phyloP scores from a whole-genome alignment of 2,888 invertebrate species.

The Uropetala carovei region DNA sequence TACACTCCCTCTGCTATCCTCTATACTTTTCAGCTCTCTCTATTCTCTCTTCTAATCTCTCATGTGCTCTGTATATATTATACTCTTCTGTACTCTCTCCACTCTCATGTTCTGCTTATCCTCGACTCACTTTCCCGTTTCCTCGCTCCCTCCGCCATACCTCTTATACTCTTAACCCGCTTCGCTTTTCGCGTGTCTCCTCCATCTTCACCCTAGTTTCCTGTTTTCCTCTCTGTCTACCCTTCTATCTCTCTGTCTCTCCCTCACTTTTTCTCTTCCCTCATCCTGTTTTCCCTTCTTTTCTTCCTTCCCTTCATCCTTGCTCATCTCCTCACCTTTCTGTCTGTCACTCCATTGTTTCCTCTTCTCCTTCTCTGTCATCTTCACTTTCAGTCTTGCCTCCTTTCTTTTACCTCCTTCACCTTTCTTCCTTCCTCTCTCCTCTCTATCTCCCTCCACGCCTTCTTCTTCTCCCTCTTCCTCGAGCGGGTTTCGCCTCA shows the following conservation, averaged over 20 bases:
- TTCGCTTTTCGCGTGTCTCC: neutral
- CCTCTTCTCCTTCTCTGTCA: too few species aligned
- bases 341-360: neutral
- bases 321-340: neutral
- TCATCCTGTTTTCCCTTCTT: neutral
- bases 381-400: neutral
- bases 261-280: neutral
- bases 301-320: neutral
- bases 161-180: neutral
- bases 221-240: neutral
- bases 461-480: neutral
- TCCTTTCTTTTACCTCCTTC: neutral
- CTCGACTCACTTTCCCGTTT: neutral
- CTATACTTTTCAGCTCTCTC: neutral
- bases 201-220: neutral
- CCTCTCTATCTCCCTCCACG: neutral
- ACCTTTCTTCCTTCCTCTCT: neutral
- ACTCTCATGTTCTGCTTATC: neutral
- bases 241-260: neutral
- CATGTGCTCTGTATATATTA: neutral
- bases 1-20: too few species aligned
- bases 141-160: neutral
- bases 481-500: neutral
- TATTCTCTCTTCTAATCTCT: neutral
- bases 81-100: neutral